phyloP scores from a whole-genome alignment of 2,888 invertebrate genomes.

The Agriotes lineatus region DNA sequence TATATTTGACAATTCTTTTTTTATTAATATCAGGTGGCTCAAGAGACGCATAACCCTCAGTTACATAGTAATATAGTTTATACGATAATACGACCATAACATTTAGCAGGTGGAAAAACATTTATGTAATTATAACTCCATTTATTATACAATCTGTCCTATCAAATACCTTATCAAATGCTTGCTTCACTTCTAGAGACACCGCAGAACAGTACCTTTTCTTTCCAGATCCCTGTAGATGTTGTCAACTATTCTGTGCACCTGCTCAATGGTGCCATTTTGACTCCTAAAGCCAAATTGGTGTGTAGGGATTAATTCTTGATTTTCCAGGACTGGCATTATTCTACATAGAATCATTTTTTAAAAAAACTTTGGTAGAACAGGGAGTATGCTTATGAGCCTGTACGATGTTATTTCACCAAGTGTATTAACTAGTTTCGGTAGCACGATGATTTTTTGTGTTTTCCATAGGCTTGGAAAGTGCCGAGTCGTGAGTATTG shows the following conservation, averaged over 20 bases:
- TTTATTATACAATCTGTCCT: too few relatives aligned
- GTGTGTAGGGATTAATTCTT: too few relatives aligned
- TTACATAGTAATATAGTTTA: too few relatives aligned
- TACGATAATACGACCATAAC: too few relatives aligned
- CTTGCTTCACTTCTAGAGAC: background rate
- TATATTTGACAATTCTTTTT: too few relatives aligned
- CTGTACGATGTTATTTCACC: slow-evolving; percentile 18
- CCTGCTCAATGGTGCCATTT: slow-evolving; percentile 4
- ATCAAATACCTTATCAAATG: background rate
- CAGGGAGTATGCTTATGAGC: slow-evolving; percentile 13
- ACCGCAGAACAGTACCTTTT: background rate
- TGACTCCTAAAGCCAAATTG: slow-evolving; percentile 6
- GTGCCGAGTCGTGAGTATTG: slow-evolving; percentile 5
- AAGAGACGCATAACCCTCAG: too few relatives aligned
- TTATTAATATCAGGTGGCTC: too few relatives aligned
- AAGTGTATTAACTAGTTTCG: slow-evolving; percentile 10
- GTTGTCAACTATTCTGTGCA: slow-evolving; percentile 6
- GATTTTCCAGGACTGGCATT: too few relatives aligned
- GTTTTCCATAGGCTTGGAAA: slow-evolving; percentile 20
- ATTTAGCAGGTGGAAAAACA: too few relatives aligned
- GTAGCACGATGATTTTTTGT: slow-evolving; percentile 1
- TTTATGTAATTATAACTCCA: too few relatives aligned
- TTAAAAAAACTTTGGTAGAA: slow-evolving; percentile 19
- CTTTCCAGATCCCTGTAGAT: background rate
- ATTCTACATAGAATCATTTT: slow-evolving; percentile 14